Base-by-base conservation (phyloP, 2,888 invertebrate species). In the Augiades crinisus region DNA sequence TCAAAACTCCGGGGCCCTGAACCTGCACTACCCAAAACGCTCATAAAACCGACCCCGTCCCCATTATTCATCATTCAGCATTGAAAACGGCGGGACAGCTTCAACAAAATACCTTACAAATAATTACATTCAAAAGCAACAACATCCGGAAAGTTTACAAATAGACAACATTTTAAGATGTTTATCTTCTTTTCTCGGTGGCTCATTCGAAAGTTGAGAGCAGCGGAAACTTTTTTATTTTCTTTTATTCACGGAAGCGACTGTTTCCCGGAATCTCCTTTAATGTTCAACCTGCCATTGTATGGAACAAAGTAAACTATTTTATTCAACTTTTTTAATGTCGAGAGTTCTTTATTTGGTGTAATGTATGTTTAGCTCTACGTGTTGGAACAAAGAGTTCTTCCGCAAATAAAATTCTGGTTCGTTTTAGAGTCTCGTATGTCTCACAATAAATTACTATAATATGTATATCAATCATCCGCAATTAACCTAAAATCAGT, bases 131-230 rank as follows among this genome's bases (percentile, higher is more conserved):
- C 31, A 51, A 45, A 38, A 22, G 51, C 44, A 45, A 17, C 37
- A 3, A 41, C 34, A 41, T 49, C 44, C 45, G 37, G 33, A 44
- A 51, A 45, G 37, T 51, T 51, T 45, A 31, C 31, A 51, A 51
- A 51, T 38, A 51, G 45, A 22, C 45, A 37, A 45, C 51, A 51
- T 51, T 51, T 52, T 52, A 52, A 47, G 34, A 40, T 40, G 54
- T 55, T 41, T 41, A 50, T 40, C 45, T 50, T 33, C 51, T 44
- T 45, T 51, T 51, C 38, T 51, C 38, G 38, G 38, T 38, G 38
- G 44, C 44, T 44, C 50, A 44, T 51, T 51, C 49, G 49, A 49
- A 49, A 41, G 41, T 49, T 41, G 47, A 10, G 16, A 31, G 14
- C 7, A 22, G 47, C 38, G 47, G 31, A 19, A 49, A 49, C 24